Conservation (phyloP, 1,140 invertebrate species). For the Bacillus rossius region DNA sequence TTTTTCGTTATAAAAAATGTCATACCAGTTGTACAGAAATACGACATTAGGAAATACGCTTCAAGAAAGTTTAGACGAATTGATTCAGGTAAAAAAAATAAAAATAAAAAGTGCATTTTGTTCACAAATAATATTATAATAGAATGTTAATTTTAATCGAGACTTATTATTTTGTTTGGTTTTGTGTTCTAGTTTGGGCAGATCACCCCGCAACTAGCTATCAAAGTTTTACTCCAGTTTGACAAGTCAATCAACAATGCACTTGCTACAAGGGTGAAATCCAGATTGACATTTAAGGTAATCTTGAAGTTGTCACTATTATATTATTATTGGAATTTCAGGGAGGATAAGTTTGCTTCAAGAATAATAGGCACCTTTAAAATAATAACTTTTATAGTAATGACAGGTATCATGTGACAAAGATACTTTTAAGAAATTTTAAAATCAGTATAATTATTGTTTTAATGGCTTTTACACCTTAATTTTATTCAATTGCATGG, state of each 20-base stretch:
- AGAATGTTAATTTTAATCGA: background rate
- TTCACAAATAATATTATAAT: background rate
- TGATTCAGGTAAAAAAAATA: conserved; percentile 61
- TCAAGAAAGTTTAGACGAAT: conserved; percentile 92
- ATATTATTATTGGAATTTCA: background rate
- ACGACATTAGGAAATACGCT: conserved; percentile 95
- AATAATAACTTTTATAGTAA: too few species aligned
- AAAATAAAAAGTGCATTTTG: background rate
- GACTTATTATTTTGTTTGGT: conserved; percentile 7
- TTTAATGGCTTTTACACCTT: too few species aligned
- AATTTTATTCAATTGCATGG: too few species aligned
- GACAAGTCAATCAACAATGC: conserved; percentile 96
- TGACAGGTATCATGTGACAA: too few species aligned
- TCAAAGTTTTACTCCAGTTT: conserved; percentile 92
- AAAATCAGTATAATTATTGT: too few species aligned
- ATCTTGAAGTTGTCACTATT: conserved; percentile 3
- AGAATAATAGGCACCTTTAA: too few species aligned
- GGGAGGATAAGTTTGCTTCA: too few species aligned
- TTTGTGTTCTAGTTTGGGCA: conserved; percentile 81
- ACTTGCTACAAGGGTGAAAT: conserved; percentile 87
- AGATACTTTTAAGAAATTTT: too few species aligned
- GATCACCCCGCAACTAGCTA: conserved; percentile 86
- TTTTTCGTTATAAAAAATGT: conserved; percentile 65
- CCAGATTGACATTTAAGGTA: conserved; percentile 87
- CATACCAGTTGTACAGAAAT: conserved; percentile 96